Conservation (phyloP, 2,797 vertebrate genomes). For the Cynopterus sphinx region DNA sequence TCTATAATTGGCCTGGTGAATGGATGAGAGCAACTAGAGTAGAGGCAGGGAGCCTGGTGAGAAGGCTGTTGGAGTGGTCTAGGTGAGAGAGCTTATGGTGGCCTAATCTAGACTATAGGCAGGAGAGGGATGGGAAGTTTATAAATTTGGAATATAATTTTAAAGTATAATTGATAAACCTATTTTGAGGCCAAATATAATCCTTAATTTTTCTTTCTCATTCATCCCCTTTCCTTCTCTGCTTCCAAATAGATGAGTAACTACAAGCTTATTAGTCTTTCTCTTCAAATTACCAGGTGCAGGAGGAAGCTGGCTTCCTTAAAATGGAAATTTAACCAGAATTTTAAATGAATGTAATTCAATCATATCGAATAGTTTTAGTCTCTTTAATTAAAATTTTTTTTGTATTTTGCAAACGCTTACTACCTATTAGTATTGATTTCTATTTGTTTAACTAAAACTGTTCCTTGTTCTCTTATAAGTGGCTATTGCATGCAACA, state of each 20-base stretch:
- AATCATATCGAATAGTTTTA: neutral
- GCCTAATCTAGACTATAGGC: neutral
- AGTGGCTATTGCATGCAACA: neutral
- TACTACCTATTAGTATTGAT: neutral
- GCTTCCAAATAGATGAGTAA: neutral
- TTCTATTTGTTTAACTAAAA: conserved; percentile 29
- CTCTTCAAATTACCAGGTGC: neutral
- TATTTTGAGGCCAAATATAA: neutral
- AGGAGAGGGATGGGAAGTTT: neutral
- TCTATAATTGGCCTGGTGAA: neutral
- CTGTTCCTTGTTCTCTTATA: neutral
- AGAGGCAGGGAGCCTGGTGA: neutral
- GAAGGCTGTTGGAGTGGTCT: neutral
- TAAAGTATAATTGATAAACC: neutral
- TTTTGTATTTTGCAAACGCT: neutral
- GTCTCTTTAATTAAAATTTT: neutral
- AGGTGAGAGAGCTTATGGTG: neutral
- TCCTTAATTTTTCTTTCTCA: neutral
- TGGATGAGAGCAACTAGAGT: neutral
- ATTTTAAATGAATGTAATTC: conserved; percentile 7
- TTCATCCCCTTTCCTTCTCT: neutral
- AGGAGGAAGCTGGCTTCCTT: neutral
- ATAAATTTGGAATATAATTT: neutral
- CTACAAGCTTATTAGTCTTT: neutral
- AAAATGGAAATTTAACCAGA: conserved; percentile 4